Conservation (phyloP, 2,113 vertebrate genomes). For the Sula dactylatra region DNA sequence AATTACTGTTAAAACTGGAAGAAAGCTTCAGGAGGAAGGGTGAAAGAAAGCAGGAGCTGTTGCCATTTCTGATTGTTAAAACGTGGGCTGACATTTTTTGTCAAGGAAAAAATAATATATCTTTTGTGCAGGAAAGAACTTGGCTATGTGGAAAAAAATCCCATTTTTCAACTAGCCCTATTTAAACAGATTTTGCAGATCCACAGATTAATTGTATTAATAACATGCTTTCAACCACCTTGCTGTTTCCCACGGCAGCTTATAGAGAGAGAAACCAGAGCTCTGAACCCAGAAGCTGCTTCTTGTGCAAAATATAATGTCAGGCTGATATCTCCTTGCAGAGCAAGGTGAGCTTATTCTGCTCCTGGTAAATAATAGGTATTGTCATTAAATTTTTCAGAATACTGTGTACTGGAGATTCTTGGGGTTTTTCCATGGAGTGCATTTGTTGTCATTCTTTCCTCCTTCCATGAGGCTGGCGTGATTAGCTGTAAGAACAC, state of each 20-base stretch:
- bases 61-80: neutral
- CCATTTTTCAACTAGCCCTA: neutral
- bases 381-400: too few relatives aligned
- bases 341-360: too few relatives aligned
- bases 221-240: neutral
- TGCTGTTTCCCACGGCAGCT: neutral
- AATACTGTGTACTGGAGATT: rapidly evolving
- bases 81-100: neutral
- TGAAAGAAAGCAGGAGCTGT: neutral
- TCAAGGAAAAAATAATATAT: neutral
- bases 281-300: neutral
- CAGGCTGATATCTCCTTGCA: neutral
- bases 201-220: neutral
- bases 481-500: rapidly evolving
- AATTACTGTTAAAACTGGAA: neutral
- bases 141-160: neutral
- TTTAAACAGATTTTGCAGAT: neutral
- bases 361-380: neutral
- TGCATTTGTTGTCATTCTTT: rapidly evolving
- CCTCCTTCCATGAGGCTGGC: rapidly evolving
- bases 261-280: neutral
- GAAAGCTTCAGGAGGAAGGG: neutral
- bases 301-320: neutral
- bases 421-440: rapidly evolving
- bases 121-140: neutral